A percentile compares a stretch with the other conserved stretches of the same genome.
Evolutionary conservation across 30 jellyfish, hydroid and myxozoan species (phyloP).

Genomic region (Aurelia aurita): DNA sequence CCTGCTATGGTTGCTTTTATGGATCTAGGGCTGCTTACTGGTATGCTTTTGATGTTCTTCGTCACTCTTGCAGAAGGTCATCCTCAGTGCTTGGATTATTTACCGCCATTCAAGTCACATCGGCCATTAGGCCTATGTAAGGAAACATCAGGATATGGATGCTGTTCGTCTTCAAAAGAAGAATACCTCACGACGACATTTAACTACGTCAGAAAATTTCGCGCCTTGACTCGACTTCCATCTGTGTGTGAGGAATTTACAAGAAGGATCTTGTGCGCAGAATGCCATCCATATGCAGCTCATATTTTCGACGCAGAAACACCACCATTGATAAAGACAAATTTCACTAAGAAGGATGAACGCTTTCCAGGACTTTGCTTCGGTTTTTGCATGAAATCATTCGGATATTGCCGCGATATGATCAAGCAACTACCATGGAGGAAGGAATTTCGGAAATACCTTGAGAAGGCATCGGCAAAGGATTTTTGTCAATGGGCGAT

Average conservation of each 20-base stretch:
- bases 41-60: background rate
- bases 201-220: slow-evolving; percentile 9
- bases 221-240: background rate
- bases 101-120: slow-evolving; percentile 82
- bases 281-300: slow-evolving; percentile 97
- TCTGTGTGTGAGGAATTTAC: slow-evolving; percentile 45
- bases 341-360: slow-evolving; percentile 46
- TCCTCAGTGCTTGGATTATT: slow-evolving; percentile 95
- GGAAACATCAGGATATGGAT: slow-evolving; percentile 75
- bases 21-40: too few relatives aligned
- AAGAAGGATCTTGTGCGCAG: slow-evolving; percentile 72
- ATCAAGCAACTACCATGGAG: slow-evolving; percentile 49
- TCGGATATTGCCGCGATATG: slow-evolving; percentile 63
- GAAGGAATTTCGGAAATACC: slow-evolving; percentile 35
- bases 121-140: slow-evolving; percentile 67
- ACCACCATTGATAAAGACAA: slow-evolving; percentile 34
- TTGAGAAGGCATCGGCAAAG: slow-evolving; percentile 12
- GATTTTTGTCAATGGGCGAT: slow-evolving; percentile 92
- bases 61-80: slow-evolving; percentile 27
- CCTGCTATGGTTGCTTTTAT: too few relatives aligned
- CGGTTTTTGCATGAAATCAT: slow-evolving; percentile 51
- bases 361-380: slow-evolving; percentile 93
- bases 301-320: slow-evolving; percentile 91
- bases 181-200: slow-evolving; percentile 18
- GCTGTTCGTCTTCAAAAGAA: slow-evolving; percentile 77